Percentiles rank a stretch among this genome's conserved stretches.
Conservation (phyloP, 2,797 vertebrate species). For the Phoxinus dragarum region DNA sequence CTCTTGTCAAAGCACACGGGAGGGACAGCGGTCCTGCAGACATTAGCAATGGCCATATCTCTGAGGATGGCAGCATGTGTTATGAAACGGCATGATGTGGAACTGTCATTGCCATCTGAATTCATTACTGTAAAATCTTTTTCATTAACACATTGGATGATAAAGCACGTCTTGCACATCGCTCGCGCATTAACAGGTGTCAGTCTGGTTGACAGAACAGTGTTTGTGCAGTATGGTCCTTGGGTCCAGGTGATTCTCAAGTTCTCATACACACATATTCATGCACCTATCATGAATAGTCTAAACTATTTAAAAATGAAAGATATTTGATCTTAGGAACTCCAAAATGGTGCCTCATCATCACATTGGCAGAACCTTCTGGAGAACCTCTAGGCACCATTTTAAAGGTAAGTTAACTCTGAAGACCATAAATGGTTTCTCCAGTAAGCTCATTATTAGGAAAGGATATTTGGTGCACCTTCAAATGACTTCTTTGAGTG, state of each 20-base stretch:
- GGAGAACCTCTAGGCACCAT: neutral
- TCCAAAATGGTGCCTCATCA: neutral
- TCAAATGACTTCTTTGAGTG: neutral
- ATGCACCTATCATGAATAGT: neutral
- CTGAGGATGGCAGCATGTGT: constrained; percentile 19
- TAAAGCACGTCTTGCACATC: neutral
- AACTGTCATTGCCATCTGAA: constrained; percentile 23
- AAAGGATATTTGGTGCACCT: neutral
- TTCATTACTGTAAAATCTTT: constrained; percentile 39
- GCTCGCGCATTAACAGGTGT: constrained; percentile 27
- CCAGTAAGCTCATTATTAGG: neutral
- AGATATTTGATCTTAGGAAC: neutral
- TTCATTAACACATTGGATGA: constrained; percentile 32
- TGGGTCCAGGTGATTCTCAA: constrained; percentile 22
- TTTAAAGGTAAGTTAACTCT: neutral
- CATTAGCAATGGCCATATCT: constrained; percentile 12
- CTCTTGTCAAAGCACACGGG: constrained; percentile 40
- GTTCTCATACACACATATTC: constrained; percentile 9
- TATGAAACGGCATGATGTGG: constrained; percentile 43
- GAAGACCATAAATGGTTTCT: neutral
- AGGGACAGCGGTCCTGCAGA: constrained; percentile 36
- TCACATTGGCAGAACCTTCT: neutral
- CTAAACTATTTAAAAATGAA: neutral
- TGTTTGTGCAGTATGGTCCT: constrained; percentile 11
- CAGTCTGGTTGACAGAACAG: constrained; percentile 3